Base-by-base conservation (phyloP, 2,888 invertebrate genomes). In the Lasioglossum oenotherae region DNA sequence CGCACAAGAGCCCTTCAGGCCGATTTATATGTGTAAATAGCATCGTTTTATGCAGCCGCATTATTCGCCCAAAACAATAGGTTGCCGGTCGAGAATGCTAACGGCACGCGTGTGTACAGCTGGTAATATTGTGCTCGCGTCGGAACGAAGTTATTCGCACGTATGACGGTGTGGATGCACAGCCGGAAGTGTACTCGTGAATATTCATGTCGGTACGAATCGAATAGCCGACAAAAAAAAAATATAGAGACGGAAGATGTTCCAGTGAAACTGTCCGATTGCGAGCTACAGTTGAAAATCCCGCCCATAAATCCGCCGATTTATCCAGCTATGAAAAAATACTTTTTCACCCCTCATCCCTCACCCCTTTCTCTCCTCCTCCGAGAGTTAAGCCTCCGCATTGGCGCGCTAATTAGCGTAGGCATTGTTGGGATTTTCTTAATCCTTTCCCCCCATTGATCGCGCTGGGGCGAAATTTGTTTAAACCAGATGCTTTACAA, bases 11-110 rank as follows among this genome's bases (percentile, higher is more conserved):
- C 27, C 10, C 53, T 74, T 16, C 23, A 27, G 27, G 27, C 14
- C 64, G 82, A 82, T 82, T 77, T 81, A 84, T 81, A 81, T 81
- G 76, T 82, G 73, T 84, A 81, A 46, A 44, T 23, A 44, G 72
- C 16, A 10, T 3, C 27, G 64, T 41, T 67, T 53, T 44, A 44
- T 76, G 53, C 41, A 10, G 35, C 3, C 44, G 44, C 38, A 81
- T 77, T 81, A 77, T 77, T 19, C 49, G 19, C 19, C 16, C 10
- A n/a, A 57, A 57, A 84, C 82, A 84, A 84, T 77, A 44, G 82
- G 19, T 44, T 35, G 19, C 35, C 31, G 31, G 19, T 31, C 16
- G 6, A n/a, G 64, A 46, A 74, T 16, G 12, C 41, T 53, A 12
- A 27, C 27, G 44, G 23, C 14, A 19, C 35, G 16, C 46, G 16